Conservation (phyloP, 2,113 vertebrate genomes). For the Bubo blakistoni region DNA sequence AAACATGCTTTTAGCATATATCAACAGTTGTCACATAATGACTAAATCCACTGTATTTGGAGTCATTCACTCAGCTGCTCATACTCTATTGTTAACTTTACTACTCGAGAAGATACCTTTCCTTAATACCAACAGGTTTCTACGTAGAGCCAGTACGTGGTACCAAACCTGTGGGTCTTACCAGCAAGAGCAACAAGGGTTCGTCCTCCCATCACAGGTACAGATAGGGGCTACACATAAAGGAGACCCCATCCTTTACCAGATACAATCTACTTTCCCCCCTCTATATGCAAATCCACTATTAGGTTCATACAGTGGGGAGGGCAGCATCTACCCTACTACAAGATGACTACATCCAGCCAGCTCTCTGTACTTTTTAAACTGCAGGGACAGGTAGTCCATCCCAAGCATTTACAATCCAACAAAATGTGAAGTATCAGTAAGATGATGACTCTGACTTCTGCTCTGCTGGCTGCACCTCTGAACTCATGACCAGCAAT, state of each 20-base stretch:
- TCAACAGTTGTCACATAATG: background rate
- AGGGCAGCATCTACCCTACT: background rate
- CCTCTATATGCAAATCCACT: background rate
- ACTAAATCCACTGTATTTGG: background rate
- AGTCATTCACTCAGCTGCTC: background rate
- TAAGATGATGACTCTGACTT: background rate
- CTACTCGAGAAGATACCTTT: background rate
- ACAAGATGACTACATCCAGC: background rate
- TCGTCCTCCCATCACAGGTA: background rate
- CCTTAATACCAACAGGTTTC: background rate
- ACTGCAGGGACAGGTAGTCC: background rate
- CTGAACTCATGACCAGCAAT: background rate
- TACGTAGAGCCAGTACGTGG: fast-evolving
- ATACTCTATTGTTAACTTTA: background rate
- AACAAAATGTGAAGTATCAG: background rate
- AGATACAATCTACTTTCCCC: background rate
- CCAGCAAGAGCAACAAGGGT: background rate
- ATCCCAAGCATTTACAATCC: background rate
- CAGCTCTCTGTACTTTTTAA: background rate
- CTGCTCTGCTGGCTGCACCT: background rate
- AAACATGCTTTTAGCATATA: background rate
- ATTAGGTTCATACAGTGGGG: background rate
- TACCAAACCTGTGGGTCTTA: background rate
- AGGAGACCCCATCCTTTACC: background rate
- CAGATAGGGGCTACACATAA: no score